Base-by-base conservation (phyloP, 2,797 vertebrate genomes). In the Sus cebifrons region DNA sequence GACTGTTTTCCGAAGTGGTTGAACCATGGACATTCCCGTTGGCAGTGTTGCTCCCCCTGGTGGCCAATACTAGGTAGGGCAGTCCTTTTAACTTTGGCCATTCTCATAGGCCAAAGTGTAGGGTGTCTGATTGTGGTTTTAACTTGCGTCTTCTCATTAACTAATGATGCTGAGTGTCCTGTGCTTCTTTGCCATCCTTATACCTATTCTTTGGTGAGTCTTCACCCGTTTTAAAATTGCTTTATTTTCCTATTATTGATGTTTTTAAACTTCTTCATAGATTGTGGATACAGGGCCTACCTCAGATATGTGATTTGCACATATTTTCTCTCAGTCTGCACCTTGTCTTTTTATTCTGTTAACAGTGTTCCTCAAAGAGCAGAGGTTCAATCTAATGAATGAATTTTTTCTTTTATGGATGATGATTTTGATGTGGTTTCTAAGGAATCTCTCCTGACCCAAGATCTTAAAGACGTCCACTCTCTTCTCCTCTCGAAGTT, bases 111-210 rank as follows among this genome's bases (percentile, higher is more conserved):
- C 27, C 36, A 3, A 36, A 36, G 5, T 62, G 8, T n/a, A 71
- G 44, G 1, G 5, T 77, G 64, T 75, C 62, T 95, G 52, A 54
- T 62, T 60, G 44, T 92, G 54, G n/a, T 88, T 88, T 95, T 44
- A 27, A 83, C n/a, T 68, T 85, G 10, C 32, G 27, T 82, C 62
- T 92, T 15, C 40, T 40, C 75, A 67, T 7, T 71, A 5, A 40
- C 8, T 83, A n/a, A n/a, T 83, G n/a, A 25, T 92, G 40, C 68
- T 25, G 62, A 83, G 25, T 4, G 40, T 52, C 23, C 86, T 56
- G 12, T 86, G 67, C 17, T 74, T 87, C 58, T 91, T 82, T 68
- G 29, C 25, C 4, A n/a, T 92, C 15, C 15, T 60, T 52, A 20
- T 68, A 21, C 44, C 4, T 85, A n/a, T 15, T 56, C n/a, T 70